phyloP scores from a whole-genome alignment of 1,140 invertebrate genomes.

The Elymnias hypermnestra region DNA sequence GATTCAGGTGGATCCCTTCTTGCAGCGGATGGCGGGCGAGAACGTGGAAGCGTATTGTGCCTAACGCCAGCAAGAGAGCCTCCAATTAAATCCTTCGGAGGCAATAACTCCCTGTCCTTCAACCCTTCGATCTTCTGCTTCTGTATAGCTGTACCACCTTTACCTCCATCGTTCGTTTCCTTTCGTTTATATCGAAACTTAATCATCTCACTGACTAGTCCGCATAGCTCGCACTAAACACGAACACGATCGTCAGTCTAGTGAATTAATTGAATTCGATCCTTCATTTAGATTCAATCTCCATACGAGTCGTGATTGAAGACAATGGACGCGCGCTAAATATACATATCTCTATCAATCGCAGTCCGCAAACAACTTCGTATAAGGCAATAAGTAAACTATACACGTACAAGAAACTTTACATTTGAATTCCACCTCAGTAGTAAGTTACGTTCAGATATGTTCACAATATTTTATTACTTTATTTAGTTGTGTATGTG shows the following conservation, averaged over 20 bases:
- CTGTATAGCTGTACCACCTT: slow-evolving; percentile 58
- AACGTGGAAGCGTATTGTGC: slow-evolving; percentile 66
- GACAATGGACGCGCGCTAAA: slow-evolving; percentile 58
- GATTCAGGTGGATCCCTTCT: slow-evolving; percentile 39
- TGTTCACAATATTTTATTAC: slow-evolving; percentile 20
- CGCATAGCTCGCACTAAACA: slow-evolving; percentile 46
- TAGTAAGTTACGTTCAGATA: slow-evolving; percentile 28
- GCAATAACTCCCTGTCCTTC: slow-evolving; percentile 55
- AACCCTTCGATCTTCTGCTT: slow-evolving; percentile 67
- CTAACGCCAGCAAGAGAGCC: slow-evolving; percentile 51
- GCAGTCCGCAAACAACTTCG: slow-evolving; percentile 38
- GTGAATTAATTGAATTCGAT: slow-evolving; percentile 36
- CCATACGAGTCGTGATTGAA: slow-evolving; percentile 45
- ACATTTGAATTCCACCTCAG: slow-evolving; percentile 44
- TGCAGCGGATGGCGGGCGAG: slow-evolving; percentile 45
- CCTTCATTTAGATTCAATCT: slow-evolving; percentile 50
- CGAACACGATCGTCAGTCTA: slow-evolving; percentile 21
- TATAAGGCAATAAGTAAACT: slow-evolving; percentile 63
- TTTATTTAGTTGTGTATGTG: slow-evolving; percentile 13
- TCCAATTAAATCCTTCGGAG: slow-evolving; percentile 58
- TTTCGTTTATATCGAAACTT: slow-evolving; percentile 80
- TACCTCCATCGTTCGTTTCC: slow-evolving; percentile 64
- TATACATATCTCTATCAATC: slow-evolving; percentile 48
- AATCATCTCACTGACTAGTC: slow-evolving; percentile 74
- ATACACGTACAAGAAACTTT: slow-evolving; percentile 55